phyloP scores from a whole-genome alignment of 2,888 invertebrate species.

The Nycteola revayana region DNA sequence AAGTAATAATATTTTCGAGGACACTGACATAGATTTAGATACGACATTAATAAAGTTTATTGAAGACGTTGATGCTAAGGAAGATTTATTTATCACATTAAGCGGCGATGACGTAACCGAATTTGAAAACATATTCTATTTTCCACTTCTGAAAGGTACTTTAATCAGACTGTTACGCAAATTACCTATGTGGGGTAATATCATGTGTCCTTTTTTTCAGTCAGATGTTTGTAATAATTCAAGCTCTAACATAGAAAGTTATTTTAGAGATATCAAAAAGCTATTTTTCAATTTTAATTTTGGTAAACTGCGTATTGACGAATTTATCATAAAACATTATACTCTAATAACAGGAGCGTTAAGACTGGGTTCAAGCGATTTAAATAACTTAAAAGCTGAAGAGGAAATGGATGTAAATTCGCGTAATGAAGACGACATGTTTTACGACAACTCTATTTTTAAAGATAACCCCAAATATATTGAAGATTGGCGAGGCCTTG shows the following conservation, averaged over 20 bases:
- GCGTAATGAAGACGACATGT: slow-evolving; percentile 3
- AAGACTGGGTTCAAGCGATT: slow-evolving; percentile 5
- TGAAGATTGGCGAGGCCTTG: slow-evolving; percentile 13
- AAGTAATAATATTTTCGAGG: slow-evolving; percentile 6
- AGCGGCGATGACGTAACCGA: slow-evolving; percentile 7
- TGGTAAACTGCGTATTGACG: slow-evolving; percentile 9
- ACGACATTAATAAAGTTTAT: slow-evolving; percentile 5
- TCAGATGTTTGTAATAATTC: slow-evolving; percentile 1
- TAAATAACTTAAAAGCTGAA: slow-evolving; percentile 6
- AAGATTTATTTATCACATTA: slow-evolving; percentile 7
- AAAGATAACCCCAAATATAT: slow-evolving; percentile 9
- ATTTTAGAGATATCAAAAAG: slow-evolving; percentile 10
- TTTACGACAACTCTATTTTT: slow-evolving; percentile 13
- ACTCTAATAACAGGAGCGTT: slow-evolving; percentile 6
- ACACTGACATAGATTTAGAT: slow-evolving; percentile 6
- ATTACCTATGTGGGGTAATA: slow-evolving; percentile 10
- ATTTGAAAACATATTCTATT: slow-evolving; percentile 6
- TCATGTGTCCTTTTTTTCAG: slow-evolving; percentile 5
- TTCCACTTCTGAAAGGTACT: slow-evolving; percentile 6
- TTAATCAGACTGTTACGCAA: slow-evolving; percentile 7
- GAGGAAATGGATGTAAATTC: slow-evolving; percentile 4
- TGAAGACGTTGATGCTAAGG: slow-evolving; percentile 8
- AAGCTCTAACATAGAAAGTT: slow-evolving; percentile 8
- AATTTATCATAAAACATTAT: slow-evolving; percentile 14
- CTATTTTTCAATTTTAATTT: slow-evolving; percentile 9